A percentile compares a stretch with the other conserved stretches of the same genome.
These are phyloP conservation scores for Raphicerus campestris DNA, from an alignment of 2,113 vertebrate species.

Conservation along the genomic window DNA sequence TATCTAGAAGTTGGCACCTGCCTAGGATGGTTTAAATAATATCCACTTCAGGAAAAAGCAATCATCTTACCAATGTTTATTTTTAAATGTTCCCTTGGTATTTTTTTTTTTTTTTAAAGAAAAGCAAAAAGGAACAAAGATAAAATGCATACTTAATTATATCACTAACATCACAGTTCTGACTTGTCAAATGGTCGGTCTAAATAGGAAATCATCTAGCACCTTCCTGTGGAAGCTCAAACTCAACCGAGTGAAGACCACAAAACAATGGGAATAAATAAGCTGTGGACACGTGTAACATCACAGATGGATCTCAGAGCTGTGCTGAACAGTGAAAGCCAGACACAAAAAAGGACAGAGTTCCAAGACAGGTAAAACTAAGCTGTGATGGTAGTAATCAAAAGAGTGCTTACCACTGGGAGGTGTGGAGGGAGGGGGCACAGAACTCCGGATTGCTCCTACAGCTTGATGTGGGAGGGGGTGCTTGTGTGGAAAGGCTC, in stretches of 20 bases:
- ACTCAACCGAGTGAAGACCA: too few relatives aligned
- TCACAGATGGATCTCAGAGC: background rate
- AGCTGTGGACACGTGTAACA: accelerated
- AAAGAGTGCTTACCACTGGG: accelerated
- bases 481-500: background rate
- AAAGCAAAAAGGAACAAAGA: background rate
- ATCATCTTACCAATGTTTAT: background rate
- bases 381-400: accelerated
- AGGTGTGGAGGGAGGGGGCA: accelerated
- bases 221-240: background rate
- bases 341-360: background rate
- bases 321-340: accelerated
- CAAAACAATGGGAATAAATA: background rate
- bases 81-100: background rate
- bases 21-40: background rate
- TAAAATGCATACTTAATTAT: background rate
- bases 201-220: background rate
- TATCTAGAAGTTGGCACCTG: background rate
- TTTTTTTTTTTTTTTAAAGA: too few relatives aligned
- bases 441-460: too few relatives aligned
- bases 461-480: accelerated
- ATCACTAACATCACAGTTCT: background rate
- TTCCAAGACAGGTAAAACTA: background rate
- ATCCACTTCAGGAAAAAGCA: background rate
- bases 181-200: too few relatives aligned